Evolutionary conservation across 92 coral and sea anemone genomes (phyloP).

Genomic region (Phenganax marumi): DNA sequence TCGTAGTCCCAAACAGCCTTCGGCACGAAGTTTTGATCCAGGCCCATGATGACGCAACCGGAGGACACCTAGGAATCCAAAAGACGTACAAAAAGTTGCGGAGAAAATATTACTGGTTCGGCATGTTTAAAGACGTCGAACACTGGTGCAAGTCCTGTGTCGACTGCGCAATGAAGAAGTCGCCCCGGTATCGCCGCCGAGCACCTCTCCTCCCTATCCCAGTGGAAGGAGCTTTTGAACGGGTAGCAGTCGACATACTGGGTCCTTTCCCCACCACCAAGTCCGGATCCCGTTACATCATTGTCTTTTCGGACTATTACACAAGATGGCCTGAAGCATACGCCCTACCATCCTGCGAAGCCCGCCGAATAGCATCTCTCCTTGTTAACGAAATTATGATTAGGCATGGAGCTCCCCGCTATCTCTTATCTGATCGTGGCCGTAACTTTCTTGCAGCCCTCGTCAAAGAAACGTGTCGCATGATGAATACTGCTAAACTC

Average conservation of each 20-base stretch:
- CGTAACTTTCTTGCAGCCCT: neutral
- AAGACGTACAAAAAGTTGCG: constrained; percentile 56
- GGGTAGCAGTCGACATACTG: constrained; percentile 48
- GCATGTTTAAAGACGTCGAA: constrained; percentile 47
- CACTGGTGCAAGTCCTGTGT: no score
- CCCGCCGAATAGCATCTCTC: constrained; percentile 45
- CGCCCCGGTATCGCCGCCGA: no score
- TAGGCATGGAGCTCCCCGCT: constrained; percentile 51
- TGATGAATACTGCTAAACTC: neutral
- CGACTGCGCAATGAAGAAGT: no score
- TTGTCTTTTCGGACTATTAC: constrained; percentile 52
- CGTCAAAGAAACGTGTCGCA: neutral
- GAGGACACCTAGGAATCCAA: constrained; percentile 50
- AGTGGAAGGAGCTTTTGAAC: constrained; percentile 31
- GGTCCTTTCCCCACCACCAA: constrained; percentile 59
- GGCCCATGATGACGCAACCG: no score
- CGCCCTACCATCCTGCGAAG: constrained; percentile 42
- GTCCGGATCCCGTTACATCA: constrained; percentile 52
- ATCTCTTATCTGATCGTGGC: neutral
- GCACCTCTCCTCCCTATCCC: no score
- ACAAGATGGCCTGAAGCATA: constrained; percentile 70
- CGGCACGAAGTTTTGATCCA: no score
- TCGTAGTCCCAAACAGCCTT: no score
- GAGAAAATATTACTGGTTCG: constrained; percentile 52
- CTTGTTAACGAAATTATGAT: constrained; percentile 38